phyloP scores from a whole-genome alignment of 2,888 invertebrate genomes.

The Schrankia costaestrigalis region DNA sequence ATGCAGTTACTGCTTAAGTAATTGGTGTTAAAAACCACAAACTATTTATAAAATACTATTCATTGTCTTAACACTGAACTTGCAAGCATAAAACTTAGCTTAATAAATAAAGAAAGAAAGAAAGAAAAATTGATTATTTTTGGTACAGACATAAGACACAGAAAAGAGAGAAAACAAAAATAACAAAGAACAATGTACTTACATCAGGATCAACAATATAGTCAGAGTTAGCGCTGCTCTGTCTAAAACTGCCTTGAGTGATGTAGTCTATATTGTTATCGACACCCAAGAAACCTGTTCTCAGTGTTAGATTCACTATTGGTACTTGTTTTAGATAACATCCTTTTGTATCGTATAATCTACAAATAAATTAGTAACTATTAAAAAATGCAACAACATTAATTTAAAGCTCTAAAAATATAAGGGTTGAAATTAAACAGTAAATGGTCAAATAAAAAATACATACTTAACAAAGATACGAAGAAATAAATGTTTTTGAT shows the following conservation, averaged over 20 bases:
- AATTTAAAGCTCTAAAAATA: neutral
- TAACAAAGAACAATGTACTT: conserved; percentile 25
- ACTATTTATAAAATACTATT: too few species aligned
- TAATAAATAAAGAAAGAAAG: too few species aligned
- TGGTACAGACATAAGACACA: too few species aligned
- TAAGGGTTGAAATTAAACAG: too few species aligned
- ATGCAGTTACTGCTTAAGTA: too few species aligned
- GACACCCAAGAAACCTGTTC: conserved; percentile 47
- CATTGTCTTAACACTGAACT: too few species aligned
- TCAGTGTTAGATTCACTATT: conserved; percentile 46
- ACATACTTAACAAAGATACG: too few species aligned
- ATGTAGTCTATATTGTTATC: conserved; percentile 52
- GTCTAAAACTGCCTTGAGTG: conserved; percentile 58
- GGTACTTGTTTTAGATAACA: conserved; percentile 44
- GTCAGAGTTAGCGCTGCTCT: conserved; percentile 48
- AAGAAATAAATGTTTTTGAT: neutral
- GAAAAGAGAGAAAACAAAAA: too few species aligned
- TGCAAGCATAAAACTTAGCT: too few species aligned
- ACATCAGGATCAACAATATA: conserved; percentile 56
- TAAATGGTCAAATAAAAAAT: too few species aligned
- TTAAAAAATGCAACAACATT: neutral
- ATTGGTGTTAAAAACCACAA: too few species aligned
- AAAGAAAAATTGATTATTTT: too few species aligned
- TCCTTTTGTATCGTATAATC: conserved; percentile 47
- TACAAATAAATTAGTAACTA: conserved; percentile 21